Base-by-base conservation (phyloP, 2,888 invertebrate genomes). In the Parelbella ahira region DNA sequence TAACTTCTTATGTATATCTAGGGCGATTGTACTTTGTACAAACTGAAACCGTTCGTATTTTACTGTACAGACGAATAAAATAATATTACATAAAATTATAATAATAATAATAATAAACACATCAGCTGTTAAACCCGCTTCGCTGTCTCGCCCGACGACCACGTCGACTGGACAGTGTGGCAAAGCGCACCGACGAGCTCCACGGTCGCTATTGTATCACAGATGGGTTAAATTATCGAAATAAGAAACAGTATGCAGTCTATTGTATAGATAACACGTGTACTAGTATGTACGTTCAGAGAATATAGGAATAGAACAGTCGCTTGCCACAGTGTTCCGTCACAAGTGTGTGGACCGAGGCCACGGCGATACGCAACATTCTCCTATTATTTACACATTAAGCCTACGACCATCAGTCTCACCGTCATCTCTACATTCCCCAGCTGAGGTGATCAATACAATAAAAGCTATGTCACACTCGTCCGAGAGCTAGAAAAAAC, bases 1-100 rank as follows among this genome's bases (percentile, higher is more conserved):
- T 88, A 88, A 82, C 88, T 88, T 88, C 86, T 86, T 87, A 87
- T 76, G 79, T n/a, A n/a, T 72, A 60, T 75, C 80, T 88, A 88
- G 77, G 83, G 83, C 84, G 78, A 79, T 82, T 86, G 88, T 87
- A 88, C 87, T 88, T 87, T 75, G 88, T 88, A 88, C 88, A 88
- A 82, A 72, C 70, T 66, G 69, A 82, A 82, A 77, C 76, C 75
- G 69, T 75, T 63, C 68, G 62, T 34, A n/a, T 64, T 68, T 66
- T 59, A 69, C 69, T 72, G 74, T 73, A 76, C 75, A n/a, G n/a
- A n/a, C n/a, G n/a, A n/a, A n/a, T n/a, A n/a, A n/a, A n/a, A n/a
- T n/a, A n/a, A n/a, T n/a, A n/a, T n/a, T n/a, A n/a, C n/a, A n/a
- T n/a, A n/a, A n/a, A n/a, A n/a, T n/a, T n/a, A n/a, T n/a, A n/a